A percentile compares a stretch with the other conserved stretches of the same genome.
These are phyloP conservation scores for Siderastrea siderea DNA, from an alignment of 92 coral and sea anemone species.

Conservation along the genomic window DNA sequence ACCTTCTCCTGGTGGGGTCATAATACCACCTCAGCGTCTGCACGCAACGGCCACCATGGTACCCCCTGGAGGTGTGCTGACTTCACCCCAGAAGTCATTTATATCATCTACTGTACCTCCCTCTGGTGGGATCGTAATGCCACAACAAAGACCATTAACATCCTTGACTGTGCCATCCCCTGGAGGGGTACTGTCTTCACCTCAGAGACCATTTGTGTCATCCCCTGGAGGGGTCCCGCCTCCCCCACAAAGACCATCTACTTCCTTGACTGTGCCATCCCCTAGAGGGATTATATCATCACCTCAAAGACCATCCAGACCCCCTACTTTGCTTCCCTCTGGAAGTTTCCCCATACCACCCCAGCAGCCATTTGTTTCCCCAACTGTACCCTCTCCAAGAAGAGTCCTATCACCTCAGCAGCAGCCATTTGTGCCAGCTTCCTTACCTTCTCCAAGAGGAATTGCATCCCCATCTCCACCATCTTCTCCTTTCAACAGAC, in stretches of 20 bases:
- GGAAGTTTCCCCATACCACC: neutral
- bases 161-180: neutral
- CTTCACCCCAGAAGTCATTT: neutral
- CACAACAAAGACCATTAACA: neutral
- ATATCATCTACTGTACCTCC: neutral
- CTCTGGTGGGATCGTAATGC: neutral
- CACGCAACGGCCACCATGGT: neutral
- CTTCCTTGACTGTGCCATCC: neutral
- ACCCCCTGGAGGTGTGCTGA: neutral
- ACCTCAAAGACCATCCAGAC: neutral
- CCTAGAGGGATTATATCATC: neutral
- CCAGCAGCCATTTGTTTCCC: neutral
- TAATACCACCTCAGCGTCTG: neutral
- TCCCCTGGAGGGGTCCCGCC: neutral
- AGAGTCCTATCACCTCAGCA: neutral
- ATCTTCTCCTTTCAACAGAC: neutral
- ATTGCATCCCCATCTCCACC: constrained; percentile 5
- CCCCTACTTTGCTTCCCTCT: neutral
- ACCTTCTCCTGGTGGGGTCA: neutral
- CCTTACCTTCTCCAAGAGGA: neutral
- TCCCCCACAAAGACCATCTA: neutral
- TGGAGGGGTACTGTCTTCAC: neutral
- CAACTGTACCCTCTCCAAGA: neutral
- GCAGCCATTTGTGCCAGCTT: neutral
- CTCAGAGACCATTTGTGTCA: constrained; percentile 3